These are phyloP conservation scores for Dipus sagitta DNA, from an alignment of 2,797 vertebrate species.

Conservation along the genomic window DNA sequence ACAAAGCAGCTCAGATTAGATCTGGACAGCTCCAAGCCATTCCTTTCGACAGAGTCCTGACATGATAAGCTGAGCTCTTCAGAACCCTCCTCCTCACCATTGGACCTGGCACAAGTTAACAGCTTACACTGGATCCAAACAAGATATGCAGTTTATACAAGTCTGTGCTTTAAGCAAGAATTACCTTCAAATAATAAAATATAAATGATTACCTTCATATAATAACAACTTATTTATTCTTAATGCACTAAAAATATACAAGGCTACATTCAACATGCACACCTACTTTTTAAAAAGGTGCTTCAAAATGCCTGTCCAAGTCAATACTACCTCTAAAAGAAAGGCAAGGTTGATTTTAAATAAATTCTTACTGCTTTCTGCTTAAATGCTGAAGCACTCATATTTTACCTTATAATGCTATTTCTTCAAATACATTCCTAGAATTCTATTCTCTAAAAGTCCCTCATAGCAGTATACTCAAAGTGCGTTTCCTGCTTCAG, in stretches of 20 bases:
- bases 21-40: conserved; percentile 65
- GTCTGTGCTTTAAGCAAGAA: conserved; percentile 66
- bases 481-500: conserved; percentile 79
- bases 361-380: conserved; percentile 85
- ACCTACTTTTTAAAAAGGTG: conserved; percentile 75
- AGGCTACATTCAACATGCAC: conserved; percentile 27
- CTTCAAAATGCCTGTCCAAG: conserved; percentile 74
- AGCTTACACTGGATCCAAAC: conserved; percentile 71
- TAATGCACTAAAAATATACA: conserved; percentile 60
- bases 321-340: conserved; percentile 63
- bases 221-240: conserved; percentile 45
- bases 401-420: conserved; percentile 82
- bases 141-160: conserved; percentile 56
- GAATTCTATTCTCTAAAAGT: conserved; percentile 82
- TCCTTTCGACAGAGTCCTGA: conserved; percentile 17
- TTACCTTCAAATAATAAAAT: conserved; percentile 51
- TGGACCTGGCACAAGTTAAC: conserved; percentile 65
- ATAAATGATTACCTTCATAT: conserved; percentile 53
- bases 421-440: conserved; percentile 86
- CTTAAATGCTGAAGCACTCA: conserved; percentile 89
- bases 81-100: conserved; percentile 53
- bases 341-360: conserved; percentile 78
- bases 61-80: conserved; percentile 55
- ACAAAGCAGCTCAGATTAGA: not conserved
- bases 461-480: conserved; percentile 80